These are phyloP conservation scores for Drosophila anomelani DNA, from an alignment of 2,888 invertebrate genomes.

Conservation along the genomic window DNA sequence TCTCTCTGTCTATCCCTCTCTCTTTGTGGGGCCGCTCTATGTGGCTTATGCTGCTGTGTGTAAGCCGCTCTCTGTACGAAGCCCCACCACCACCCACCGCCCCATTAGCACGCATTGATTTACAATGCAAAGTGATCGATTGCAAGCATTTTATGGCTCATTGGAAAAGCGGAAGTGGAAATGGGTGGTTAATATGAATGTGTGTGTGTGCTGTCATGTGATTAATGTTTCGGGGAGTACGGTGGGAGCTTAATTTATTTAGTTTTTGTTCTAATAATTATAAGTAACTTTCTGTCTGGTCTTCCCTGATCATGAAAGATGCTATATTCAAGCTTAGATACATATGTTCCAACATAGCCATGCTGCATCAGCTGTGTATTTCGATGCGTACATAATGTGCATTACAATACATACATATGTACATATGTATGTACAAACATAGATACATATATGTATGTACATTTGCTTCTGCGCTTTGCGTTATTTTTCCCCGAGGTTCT, in stretches of 20 bases:
- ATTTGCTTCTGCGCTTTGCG: slow-evolving; percentile 28
- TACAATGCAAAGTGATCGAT: slow-evolving; percentile 45
- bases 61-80: slow-evolving; percentile 9
- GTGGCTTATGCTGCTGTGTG: slow-evolving; percentile 9
- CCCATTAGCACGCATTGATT: slow-evolving; percentile 26
- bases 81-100: background rate
- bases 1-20: slow-evolving; percentile 7
- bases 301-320: background rate
- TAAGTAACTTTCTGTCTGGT: background rate
- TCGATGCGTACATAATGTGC: slow-evolving; percentile 15
- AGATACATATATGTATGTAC: background rate
- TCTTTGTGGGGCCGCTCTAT: background rate
- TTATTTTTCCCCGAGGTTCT: slow-evolving; percentile 18
- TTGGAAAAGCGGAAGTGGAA: slow-evolving; percentile 38
- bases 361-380: slow-evolving; percentile 14
- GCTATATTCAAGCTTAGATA: background rate
- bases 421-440: background rate
- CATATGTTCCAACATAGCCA: slow-evolving; percentile 6
- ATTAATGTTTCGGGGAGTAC: background rate
- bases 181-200: slow-evolving; percentile 41
- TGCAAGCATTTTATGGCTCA: slow-evolving; percentile 46
- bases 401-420: slow-evolving; percentile 1
- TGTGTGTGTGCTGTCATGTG: slow-evolving; percentile 14
- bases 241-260: no score
- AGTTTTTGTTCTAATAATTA: background rate